These are phyloP conservation scores for Florisuga fusca DNA, from an alignment of 2,797 vertebrate genomes.

Conservation along the genomic window DNA sequence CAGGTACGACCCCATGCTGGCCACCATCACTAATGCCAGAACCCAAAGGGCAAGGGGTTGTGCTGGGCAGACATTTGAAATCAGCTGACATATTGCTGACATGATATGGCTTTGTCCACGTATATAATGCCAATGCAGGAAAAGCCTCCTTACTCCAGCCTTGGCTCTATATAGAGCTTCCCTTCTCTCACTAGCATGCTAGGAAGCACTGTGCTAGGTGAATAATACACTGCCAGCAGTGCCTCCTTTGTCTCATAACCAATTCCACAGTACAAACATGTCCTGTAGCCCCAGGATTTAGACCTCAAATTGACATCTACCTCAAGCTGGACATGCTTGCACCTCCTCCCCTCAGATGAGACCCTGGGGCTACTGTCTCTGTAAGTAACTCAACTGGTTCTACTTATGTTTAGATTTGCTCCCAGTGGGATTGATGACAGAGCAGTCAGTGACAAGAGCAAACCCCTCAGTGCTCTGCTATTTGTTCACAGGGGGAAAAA, in stretches of 20 bases:
- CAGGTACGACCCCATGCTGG: fast-evolving
- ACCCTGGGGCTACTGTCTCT: not conserved
- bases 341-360: not conserved
- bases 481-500: not conserved
- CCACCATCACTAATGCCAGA: not conserved
- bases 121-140: not conserved
- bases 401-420: not conserved
- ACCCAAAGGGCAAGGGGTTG: fast-evolving
- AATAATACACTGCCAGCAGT: not conserved
- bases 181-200: not conserved
- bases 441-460: not conserved
- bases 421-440: not conserved
- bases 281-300: not conserved
- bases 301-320: not conserved
- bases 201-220: not conserved
- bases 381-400: not conserved
- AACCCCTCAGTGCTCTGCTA: not conserved
- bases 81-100: not conserved
- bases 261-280: not conserved
- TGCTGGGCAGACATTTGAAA: not conserved
- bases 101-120: not conserved
- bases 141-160: not conserved
- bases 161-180: not conserved
- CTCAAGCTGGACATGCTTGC: not conserved
- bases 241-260: not conserved